Percentiles rank a stretch among this genome's conserved stretches.
phyloP scores from a whole-genome alignment of 2,888 invertebrate genomes.

The Colostygia pectinataria region DNA sequence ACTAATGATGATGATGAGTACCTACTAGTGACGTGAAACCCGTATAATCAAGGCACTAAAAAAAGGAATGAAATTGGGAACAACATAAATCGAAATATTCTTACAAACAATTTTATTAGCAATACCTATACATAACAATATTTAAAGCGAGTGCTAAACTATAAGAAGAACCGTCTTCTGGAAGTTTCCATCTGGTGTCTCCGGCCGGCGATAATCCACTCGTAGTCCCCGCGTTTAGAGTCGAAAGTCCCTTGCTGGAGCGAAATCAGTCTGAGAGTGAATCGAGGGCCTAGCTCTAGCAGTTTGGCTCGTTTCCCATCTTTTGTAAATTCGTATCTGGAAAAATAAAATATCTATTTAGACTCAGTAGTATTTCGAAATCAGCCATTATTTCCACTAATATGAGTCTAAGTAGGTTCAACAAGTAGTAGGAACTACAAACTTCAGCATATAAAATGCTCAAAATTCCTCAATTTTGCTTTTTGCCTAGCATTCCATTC shows the following conservation, averaged over 20 bases:
- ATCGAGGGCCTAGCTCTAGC: slow-evolving; percentile 97
- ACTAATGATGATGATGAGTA: too few species aligned
- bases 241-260: slow-evolving; percentile 99
- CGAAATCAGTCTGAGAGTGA: slow-evolving; percentile 95
- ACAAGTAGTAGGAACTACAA: too few species aligned
- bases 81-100: neutral
- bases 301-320: slow-evolving; percentile 89
- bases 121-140: neutral
- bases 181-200: slow-evolving; percentile 97
- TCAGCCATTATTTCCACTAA: too few species aligned
- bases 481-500: too few species aligned
- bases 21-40: too few species aligned
- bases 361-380: neutral
- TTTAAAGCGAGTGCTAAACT: slow-evolving; percentile 39
- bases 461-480: too few species aligned
- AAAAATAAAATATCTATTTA: slow-evolving; percentile 21
- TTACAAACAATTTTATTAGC: slow-evolving; percentile 38
- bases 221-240: slow-evolving; percentile 97
- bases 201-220: slow-evolving; percentile 96
- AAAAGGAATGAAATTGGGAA: neutral
- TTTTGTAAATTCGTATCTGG: slow-evolving; percentile 93
- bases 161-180: slow-evolving; percentile 95
- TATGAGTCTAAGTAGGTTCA: too few species aligned
- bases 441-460: too few species aligned
- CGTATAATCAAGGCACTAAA: neutral